These are phyloP conservation scores for Dendrolimus punctatus DNA, from an alignment of 1,140 invertebrate species.

Conservation along the genomic window DNA sequence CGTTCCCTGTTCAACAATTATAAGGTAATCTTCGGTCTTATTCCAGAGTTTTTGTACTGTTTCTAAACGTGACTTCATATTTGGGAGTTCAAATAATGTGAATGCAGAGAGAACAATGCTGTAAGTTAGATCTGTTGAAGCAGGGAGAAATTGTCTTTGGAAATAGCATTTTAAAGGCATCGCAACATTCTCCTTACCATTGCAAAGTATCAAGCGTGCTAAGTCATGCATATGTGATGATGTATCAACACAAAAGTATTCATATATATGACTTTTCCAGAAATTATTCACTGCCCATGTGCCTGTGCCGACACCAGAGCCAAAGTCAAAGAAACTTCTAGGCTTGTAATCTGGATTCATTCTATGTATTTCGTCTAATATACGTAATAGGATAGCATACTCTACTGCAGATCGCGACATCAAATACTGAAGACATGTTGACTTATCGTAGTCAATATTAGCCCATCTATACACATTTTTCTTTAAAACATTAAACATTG, in stretches of 20 bases:
- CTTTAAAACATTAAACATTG: slow-evolving; percentile 68
- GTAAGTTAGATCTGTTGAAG: slow-evolving; percentile 73
- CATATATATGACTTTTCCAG: slow-evolving; percentile 81
- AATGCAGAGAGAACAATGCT: slow-evolving; percentile 88
- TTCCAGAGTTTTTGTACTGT: slow-evolving; percentile 86
- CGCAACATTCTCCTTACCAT: slow-evolving; percentile 74
- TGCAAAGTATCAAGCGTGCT: slow-evolving; percentile 78
- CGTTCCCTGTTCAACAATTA: slow-evolving; percentile 89
- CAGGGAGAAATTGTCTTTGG: slow-evolving; percentile 87
- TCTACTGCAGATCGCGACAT: slow-evolving; percentile 79
- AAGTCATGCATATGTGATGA: slow-evolving; percentile 87
- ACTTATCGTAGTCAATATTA: slow-evolving; percentile 78
- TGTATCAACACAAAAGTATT: slow-evolving; percentile 88
- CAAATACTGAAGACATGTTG: slow-evolving; percentile 79
- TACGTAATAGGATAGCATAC: slow-evolving; percentile 79
- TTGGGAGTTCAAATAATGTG: slow-evolving; percentile 86
- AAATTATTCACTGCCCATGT: slow-evolving; percentile 84
- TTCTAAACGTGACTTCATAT: slow-evolving; percentile 77
- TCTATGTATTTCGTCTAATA: slow-evolving; percentile 82
- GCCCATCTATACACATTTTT: slow-evolving; percentile 79
- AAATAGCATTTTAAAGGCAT: slow-evolving; percentile 75
- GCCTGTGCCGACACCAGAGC: slow-evolving; percentile 89
- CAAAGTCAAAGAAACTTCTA: slow-evolving; percentile 88
- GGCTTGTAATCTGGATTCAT: slow-evolving; percentile 81
- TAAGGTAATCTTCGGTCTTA: slow-evolving; percentile 86